Conservation (phyloP, 2,113 vertebrate genomes). For the Gnathonemus echidnorhynchus region DNA sequence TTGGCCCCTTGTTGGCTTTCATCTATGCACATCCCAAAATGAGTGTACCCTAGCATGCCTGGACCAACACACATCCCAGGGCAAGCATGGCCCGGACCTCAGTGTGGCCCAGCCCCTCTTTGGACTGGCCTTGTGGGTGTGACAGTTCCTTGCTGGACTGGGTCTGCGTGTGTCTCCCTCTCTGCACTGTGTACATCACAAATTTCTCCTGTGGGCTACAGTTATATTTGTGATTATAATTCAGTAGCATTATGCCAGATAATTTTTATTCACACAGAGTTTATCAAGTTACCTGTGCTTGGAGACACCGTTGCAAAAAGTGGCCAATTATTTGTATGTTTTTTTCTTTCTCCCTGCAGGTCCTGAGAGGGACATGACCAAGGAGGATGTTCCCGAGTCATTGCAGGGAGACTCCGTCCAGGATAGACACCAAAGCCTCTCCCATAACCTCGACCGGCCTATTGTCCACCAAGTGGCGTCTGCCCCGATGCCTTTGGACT, state of each 20-base stretch:
- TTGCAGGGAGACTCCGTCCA: slow-evolving; percentile 61
- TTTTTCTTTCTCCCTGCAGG: slow-evolving; percentile 27
- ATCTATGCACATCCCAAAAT: not conserved
- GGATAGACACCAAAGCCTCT: slow-evolving; percentile 56
- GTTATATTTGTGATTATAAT: not conserved
- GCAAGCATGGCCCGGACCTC: not conserved
- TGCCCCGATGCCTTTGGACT: slow-evolving; percentile 89
- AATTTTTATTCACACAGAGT: not conserved
- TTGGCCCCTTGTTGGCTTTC: not conserved
- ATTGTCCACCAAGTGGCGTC: slow-evolving; percentile 85
- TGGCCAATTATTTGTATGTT: not conserved
- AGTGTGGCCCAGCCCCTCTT: not conserved
- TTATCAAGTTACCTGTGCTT: not conserved
- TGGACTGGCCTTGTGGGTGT: not conserved
- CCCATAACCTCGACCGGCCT: slow-evolving; percentile 54
- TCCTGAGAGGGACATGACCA: slow-evolving; percentile 61
- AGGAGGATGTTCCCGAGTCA: slow-evolving; percentile 59
- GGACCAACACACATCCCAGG: not conserved
- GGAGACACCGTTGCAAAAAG: not conserved
- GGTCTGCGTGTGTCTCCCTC: not conserved
- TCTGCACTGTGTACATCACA: not conserved
- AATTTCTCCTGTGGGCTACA: not conserved
- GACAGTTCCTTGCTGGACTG: not conserved
- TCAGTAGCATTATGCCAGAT: not conserved
- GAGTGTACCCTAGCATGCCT: not conserved